Evolutionary conservation across 92 coral and sea anemone genomes (phyloP).

Genomic region (Siderastrea radians): DNA sequence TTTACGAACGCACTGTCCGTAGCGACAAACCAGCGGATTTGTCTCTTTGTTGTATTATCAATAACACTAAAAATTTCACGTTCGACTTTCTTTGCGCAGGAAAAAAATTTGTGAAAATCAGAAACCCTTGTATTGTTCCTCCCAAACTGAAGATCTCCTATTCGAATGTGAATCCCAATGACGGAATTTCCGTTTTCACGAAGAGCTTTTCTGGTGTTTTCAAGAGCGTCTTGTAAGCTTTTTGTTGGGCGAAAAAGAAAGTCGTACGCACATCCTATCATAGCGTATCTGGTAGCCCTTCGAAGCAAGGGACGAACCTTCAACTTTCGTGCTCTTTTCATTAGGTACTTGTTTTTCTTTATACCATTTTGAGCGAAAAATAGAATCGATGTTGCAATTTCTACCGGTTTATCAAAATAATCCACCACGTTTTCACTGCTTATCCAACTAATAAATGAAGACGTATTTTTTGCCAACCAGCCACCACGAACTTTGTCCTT

Average conservation of each 20-base stretch:
- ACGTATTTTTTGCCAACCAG: conserved; percentile 9
- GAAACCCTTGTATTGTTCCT: conserved; percentile 6
- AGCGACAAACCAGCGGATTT: conserved; percentile 52
- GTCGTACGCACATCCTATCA: conserved; percentile 62
- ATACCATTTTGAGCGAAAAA: conserved; percentile 46
- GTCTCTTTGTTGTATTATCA: neutral
- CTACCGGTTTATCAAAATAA: conserved; percentile 65
- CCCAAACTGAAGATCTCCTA: conserved; percentile 68
- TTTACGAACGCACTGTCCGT: conserved; percentile 51
- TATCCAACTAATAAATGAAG: conserved; percentile 10
- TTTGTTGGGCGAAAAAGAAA: conserved; percentile 33
- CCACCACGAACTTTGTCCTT: neutral
- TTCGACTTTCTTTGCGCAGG: conserved; percentile 54
- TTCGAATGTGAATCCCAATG: conserved; percentile 73
- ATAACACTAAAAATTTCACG: conserved; percentile 4
- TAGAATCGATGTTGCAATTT: conserved; percentile 50
- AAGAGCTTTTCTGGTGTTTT: conserved; percentile 1
- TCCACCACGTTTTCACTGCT: conserved; percentile 5
- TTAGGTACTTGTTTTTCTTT: conserved; percentile 31
- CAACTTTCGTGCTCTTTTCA: conserved; percentile 3
- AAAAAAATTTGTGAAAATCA: conserved; percentile 43
- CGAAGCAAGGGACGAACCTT: neutral
- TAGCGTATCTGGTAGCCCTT: conserved; percentile 4
- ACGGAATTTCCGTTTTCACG: conserved; percentile 21
- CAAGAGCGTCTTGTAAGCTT: conserved; percentile 10